These are phyloP conservation scores for Myzus persicae DNA, from an alignment of 1,140 invertebrate species.

Conservation along the genomic window DNA sequence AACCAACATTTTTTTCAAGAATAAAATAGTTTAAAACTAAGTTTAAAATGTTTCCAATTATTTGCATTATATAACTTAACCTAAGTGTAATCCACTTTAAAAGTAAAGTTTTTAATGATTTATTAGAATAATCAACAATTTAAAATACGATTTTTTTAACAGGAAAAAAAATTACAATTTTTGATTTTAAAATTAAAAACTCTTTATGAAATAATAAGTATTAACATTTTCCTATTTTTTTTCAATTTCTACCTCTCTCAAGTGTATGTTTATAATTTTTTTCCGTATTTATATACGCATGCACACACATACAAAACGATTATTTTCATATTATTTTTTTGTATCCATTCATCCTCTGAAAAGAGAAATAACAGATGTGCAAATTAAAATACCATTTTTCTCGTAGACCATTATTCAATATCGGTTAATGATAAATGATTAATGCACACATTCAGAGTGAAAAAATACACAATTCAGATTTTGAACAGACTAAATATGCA, in stretches of 20 bases:
- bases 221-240: conserved; percentile 12
- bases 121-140: neutral
- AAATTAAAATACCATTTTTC: conserved; percentile 49
- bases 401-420: conserved; percentile 14
- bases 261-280: neutral
- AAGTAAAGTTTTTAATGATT: conserved; percentile 4
- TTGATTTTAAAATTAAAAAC: conserved; percentile 15
- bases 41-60: neutral
- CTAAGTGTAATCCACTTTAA: neutral
- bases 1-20: neutral
- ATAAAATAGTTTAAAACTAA: neutral
- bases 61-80: neutral
- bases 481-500: neutral
- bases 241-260: too few species aligned
- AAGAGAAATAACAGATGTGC: conserved; percentile 29
- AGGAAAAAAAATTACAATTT: neutral
- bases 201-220: conserved; percentile 3
- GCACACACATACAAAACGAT: neutral
- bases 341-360: neutral
- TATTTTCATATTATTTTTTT: conserved; percentile 42
- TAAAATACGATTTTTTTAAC: neutral
- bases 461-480: neutral
- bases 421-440: conserved; percentile 10
- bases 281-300: neutral
- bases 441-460: neutral